A percentile compares a stretch with the other conserved stretches of the same genome.
These are phyloP conservation scores for Epirrhoe alternata DNA, from an alignment of 2,888 invertebrate genomes.

Conservation along the genomic window DNA sequence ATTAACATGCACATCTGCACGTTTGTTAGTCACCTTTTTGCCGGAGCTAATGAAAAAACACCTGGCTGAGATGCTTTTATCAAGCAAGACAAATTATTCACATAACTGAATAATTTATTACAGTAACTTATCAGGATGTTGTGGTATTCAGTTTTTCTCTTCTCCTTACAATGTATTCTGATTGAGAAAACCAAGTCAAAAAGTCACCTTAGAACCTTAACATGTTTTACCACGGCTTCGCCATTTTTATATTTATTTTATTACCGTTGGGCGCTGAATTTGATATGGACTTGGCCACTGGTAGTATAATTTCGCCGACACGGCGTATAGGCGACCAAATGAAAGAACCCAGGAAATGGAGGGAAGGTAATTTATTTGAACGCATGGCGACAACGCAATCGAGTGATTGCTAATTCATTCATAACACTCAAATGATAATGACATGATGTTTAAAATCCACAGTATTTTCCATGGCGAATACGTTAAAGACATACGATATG, in stretches of 20 bases:
- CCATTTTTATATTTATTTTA: slow-evolving; percentile 69
- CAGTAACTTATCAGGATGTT: no score
- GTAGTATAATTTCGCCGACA: slow-evolving; percentile 74
- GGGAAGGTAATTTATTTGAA: slow-evolving; percentile 71
- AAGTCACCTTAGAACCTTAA: neutral
- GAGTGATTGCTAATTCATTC: slow-evolving; percentile 35
- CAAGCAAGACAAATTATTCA: no score
- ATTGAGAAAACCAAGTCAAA: no score
- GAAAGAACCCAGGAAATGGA: slow-evolving; percentile 74
- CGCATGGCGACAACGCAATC: slow-evolving; percentile 54
- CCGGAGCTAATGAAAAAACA: neutral
- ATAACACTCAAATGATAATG: neutral
- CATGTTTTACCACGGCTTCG: neutral
- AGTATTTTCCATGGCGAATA: no score
- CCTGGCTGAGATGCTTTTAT: neutral
- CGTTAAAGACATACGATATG: no score
- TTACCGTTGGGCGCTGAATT: slow-evolving; percentile 69
- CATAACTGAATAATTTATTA: no score
- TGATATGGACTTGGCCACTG: slow-evolving; percentile 78
- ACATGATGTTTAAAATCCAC: neutral
- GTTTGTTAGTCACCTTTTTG: no score
- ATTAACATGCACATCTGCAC: no score
- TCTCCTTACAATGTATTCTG: no score
- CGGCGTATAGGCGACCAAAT: slow-evolving; percentile 72
- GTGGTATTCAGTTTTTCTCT: no score